Conservation (phyloP, 2,797 vertebrate genomes). For the Micropoecilia bifurca region DNA sequence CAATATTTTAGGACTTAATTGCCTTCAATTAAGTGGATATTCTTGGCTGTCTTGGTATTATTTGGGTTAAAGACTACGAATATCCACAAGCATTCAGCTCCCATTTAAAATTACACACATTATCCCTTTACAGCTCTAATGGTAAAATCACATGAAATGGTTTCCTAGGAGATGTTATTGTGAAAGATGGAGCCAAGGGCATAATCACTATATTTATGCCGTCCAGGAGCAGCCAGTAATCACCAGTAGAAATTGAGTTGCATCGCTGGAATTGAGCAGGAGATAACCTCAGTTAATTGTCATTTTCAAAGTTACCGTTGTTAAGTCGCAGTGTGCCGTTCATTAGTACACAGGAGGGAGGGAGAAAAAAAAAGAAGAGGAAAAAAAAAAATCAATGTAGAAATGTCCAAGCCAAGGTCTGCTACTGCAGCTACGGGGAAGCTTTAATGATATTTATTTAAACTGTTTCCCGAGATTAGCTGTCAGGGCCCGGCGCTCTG, state of each 20-base stretch:
- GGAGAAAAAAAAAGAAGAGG: neutral
- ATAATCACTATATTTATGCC: conserved; percentile 77
- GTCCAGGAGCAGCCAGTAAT: conserved; percentile 69
- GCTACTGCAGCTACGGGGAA: conserved; percentile 65
- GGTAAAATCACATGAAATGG: conserved; percentile 73
- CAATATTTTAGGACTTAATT: conserved; percentile 61
- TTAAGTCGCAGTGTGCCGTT: conserved; percentile 54
- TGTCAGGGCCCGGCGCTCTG: conserved; percentile 78
- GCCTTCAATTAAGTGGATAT: conserved; percentile 64
- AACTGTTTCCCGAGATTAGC: conserved; percentile 82
- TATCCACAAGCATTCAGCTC: conserved; percentile 61
- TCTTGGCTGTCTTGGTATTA: conserved; percentile 48
- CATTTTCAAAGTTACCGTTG: conserved; percentile 73
- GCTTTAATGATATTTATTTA: conserved; percentile 85
- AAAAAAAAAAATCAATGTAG: conserved; percentile 69
- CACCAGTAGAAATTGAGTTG: conserved; percentile 68
- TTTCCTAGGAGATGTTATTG: conserved; percentile 79
- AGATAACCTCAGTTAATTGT: conserved; percentile 78
- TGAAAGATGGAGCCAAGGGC: conserved; percentile 67
- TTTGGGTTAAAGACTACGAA: conserved; percentile 61
- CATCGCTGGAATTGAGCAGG: conserved; percentile 62
- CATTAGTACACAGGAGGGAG: conserved; percentile 56
- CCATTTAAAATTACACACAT: conserved; percentile 73
- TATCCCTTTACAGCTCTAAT: conserved; percentile 68
- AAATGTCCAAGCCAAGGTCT: conserved; percentile 73